These are phyloP conservation scores for Drosophila mayri DNA, from an alignment of 1,140 invertebrate genomes.

Conservation along the genomic window DNA sequence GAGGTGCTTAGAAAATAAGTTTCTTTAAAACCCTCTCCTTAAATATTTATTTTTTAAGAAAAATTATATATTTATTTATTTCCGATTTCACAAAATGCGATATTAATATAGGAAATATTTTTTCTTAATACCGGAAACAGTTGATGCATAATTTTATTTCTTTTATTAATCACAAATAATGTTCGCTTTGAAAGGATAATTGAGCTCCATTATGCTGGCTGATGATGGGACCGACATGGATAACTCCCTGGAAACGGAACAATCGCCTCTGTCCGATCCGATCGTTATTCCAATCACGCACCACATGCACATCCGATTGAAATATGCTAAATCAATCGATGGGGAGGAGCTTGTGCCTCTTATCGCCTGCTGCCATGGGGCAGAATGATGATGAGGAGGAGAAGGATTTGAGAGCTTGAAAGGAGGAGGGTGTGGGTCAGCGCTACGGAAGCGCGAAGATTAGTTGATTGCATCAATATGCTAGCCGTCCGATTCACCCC, in stretches of 20 bases:
- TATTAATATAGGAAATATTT: neutral
- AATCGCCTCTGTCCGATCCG: slow-evolving; percentile 8
- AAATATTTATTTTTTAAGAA: neutral
- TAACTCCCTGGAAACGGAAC: neutral
- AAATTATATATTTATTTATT: neutral
- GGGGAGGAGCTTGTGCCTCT: slow-evolving; percentile 10
- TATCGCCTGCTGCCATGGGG: slow-evolving; percentile 32
- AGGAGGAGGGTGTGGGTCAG: slow-evolving; percentile 34
- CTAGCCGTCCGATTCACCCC: slow-evolving; percentile 65
- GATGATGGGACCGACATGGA: neutral
- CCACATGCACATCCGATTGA: slow-evolving; percentile 37
- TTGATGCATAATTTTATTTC: neutral
- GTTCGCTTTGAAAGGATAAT: slow-evolving; percentile 5
- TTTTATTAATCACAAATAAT: slow-evolving; percentile 5
- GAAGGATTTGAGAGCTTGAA: neutral
- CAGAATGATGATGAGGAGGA: neutral
- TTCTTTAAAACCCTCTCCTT: neutral
- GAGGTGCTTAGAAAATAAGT: neutral
- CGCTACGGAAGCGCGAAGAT: slow-evolving; percentile 80
- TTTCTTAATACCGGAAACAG: neutral
- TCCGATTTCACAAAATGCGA: neutral
- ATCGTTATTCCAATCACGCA: slow-evolving; percentile 23
- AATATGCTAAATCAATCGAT: slow-evolving; percentile 54
- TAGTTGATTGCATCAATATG: slow-evolving; percentile 85
- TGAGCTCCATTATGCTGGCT: slow-evolving; percentile 1